Percentiles rank a stretch among this genome's conserved stretches.
phyloP scores from a whole-genome alignment of 2,888 invertebrate genomes.

The Apodemia hepburni region DNA sequence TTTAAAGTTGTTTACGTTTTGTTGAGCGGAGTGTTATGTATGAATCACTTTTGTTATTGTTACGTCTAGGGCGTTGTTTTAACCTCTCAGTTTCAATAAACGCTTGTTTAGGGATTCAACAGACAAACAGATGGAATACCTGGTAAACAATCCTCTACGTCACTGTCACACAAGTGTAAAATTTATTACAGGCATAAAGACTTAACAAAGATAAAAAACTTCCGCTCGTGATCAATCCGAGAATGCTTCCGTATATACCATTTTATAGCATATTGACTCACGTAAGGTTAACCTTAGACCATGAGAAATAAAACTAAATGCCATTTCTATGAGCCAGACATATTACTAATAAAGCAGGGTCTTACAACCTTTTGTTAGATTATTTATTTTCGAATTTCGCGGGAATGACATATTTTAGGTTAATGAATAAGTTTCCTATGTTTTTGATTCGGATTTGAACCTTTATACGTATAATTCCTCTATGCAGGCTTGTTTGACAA shows the following conservation, averaged over 20 bases:
- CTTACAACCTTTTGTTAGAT: not conserved
- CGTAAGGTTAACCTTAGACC: not conserved
- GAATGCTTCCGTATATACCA: too few species aligned
- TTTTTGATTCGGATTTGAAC: too few species aligned
- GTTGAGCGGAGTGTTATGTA: not conserved
- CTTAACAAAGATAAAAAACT: too few species aligned
- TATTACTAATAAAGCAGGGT: not conserved
- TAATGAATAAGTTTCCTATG: too few species aligned
- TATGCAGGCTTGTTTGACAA: not conserved
- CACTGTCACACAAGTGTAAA: too few species aligned
- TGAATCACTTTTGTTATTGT: constrained; percentile 10
- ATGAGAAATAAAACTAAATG: not conserved
- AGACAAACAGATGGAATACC: not conserved
- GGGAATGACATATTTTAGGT: too few species aligned
- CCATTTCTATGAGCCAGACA: not conserved
- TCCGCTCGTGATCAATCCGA: too few species aligned
- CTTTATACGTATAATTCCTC: too few species aligned
- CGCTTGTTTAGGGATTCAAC: not conserved
- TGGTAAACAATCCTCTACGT: not conserved
- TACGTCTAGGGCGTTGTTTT: constrained; percentile 9
- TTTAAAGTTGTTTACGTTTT: not conserved
- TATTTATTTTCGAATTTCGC: too few species aligned
- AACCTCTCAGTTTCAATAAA: not conserved
- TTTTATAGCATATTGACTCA: too few species aligned
- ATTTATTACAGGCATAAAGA: too few species aligned